A percentile compares a stretch with the other conserved stretches of the same genome.
Conservation (phyloP, 2,113 vertebrate genomes). For the Proteles cristata region DNA sequence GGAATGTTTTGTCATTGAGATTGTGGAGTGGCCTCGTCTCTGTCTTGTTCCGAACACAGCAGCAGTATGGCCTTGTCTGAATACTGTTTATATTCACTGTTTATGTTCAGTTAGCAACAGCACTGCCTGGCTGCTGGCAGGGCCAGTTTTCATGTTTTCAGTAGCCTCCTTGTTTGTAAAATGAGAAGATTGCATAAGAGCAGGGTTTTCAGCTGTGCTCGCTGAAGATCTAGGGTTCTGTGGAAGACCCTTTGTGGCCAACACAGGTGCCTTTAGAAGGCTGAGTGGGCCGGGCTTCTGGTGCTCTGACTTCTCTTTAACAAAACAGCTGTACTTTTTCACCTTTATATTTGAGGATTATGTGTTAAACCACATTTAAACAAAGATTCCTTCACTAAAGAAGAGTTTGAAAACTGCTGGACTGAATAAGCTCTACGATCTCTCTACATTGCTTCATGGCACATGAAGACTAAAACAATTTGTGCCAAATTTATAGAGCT, state of each 20-base stretch:
- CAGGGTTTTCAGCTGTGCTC: neutral
- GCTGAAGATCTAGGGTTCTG: neutral
- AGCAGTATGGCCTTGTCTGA: neutral
- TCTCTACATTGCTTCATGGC: neutral
- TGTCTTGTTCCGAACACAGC: neutral
- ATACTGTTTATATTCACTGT: neutral
- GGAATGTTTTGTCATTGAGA: neutral
- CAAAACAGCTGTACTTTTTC: neutral
- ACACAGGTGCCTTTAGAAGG: neutral
- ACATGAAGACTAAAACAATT: neutral
- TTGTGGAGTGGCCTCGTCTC: neutral
- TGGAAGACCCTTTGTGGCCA: neutral
- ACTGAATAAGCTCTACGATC: neutral
- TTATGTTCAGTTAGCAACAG: neutral
- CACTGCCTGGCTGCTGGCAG: neutral
- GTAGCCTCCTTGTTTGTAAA: neutral
- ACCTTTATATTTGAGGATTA: neutral
- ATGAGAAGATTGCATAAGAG: neutral
- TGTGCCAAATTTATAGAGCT: neutral
- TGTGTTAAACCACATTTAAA: neutral
- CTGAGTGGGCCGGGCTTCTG: neutral
- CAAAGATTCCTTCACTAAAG: neutral
- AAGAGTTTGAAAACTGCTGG: neutral
- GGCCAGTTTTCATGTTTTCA: neutral
- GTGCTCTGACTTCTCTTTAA: neutral